phyloP scores from a whole-genome alignment of 2,113 vertebrate genomes.

The Petrocephalus microphthalmus region DNA sequence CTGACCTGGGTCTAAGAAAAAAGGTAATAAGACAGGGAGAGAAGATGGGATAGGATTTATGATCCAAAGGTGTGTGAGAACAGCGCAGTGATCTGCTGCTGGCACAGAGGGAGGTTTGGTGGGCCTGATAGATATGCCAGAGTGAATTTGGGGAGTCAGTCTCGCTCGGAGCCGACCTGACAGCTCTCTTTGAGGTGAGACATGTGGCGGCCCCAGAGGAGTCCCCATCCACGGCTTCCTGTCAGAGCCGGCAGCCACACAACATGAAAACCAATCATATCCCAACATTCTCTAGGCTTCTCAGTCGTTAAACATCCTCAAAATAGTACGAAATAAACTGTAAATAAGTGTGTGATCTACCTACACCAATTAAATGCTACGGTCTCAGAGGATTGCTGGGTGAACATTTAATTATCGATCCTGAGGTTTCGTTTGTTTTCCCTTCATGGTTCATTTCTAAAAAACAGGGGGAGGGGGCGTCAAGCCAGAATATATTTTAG shows the following conservation, averaged over 20 bases:
- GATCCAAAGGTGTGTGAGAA: not conserved
- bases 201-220: not conserved
- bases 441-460: not conserved
- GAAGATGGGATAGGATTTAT: not conserved
- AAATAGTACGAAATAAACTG: not conserved
- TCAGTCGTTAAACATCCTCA: not conserved
- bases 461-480: not conserved
- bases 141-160: not conserved
- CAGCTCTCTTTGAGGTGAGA: not conserved
- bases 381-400: not conserved
- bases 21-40: not conserved
- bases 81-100: not conserved
- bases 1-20: not conserved
- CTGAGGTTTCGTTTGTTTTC: not conserved
- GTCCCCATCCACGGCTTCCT: not conserved
- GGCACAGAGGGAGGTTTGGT: not conserved
- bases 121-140: not conserved
- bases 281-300: not conserved
- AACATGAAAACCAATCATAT: not conserved
- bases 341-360: not conserved
- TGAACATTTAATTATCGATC: not conserved
- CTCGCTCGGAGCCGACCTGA: not conserved
- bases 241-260: not conserved
- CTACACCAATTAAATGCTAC: not conserved
- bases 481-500: not conserved